Conservation (phyloP, 2,888 invertebrate genomes). For the Glomeris marginata region DNA sequence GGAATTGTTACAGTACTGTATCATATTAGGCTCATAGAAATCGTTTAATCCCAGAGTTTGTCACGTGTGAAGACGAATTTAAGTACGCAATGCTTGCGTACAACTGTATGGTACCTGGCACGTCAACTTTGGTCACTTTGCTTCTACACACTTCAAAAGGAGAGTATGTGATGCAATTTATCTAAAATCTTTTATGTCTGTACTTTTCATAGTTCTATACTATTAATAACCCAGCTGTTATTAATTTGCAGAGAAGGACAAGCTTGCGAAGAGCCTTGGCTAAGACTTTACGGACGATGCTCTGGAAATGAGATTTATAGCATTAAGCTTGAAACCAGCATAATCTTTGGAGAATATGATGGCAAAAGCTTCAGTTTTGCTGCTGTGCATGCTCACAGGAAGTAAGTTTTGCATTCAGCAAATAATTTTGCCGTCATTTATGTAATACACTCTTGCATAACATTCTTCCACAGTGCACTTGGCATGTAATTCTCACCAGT, state of each 20-base stretch:
- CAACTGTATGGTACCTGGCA: slow-evolving; percentile 36
- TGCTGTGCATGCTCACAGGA: slow-evolving; percentile 36
- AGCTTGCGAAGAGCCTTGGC: slow-evolving; percentile 35
- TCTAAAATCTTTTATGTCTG: neutral
- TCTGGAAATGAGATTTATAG: slow-evolving; percentile 39
- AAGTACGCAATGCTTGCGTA: slow-evolving; percentile 37
- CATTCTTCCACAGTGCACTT: too few species aligned
- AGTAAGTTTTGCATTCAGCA: slow-evolving; percentile 26
- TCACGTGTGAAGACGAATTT: slow-evolving; percentile 39
- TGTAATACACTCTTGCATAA: too few species aligned
- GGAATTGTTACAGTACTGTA: neutral
- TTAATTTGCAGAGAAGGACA: slow-evolving; percentile 34
- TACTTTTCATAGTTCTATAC: neutral
- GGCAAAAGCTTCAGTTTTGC: slow-evolving; percentile 37
- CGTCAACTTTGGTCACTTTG: slow-evolving; percentile 35
- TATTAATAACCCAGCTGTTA: neutral
- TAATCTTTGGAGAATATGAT: slow-evolving; percentile 36
- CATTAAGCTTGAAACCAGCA: slow-evolving; percentile 30
- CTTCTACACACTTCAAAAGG: slow-evolving; percentile 37
- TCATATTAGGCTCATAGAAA: neutral
- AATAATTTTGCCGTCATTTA: too few species aligned
- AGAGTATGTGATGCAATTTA: slow-evolving; percentile 28
- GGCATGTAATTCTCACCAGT: too few species aligned
- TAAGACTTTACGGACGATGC: slow-evolving; percentile 34
- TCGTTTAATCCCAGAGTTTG: slow-evolving; percentile 49